phyloP scores from a whole-genome alignment of 30 jellyfish, hydroid and myxozoan genomes.

The Rhopilema esculentum region DNA sequence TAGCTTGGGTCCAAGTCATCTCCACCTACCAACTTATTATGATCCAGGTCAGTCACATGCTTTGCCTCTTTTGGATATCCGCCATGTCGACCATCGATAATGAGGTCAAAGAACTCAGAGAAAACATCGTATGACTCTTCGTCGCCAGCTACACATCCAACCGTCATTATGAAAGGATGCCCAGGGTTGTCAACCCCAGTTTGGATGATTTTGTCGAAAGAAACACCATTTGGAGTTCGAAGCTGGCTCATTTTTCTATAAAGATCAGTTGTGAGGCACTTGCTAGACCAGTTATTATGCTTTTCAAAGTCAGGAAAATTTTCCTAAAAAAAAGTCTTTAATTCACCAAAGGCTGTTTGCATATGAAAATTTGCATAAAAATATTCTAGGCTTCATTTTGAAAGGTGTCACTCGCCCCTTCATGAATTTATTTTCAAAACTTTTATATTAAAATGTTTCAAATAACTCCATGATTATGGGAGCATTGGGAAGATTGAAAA shows the following conservation, averaged over 20 bases:
- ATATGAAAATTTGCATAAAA: too few relatives aligned
- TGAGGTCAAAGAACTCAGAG: constrained; percentile 74
- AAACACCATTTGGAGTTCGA: constrained; percentile 66
- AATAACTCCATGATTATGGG: too few relatives aligned
- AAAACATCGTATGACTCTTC: constrained; percentile 78
- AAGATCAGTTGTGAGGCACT: constrained; percentile 64
- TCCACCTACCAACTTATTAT: constrained; percentile 70
- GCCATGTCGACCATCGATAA: constrained; percentile 77
- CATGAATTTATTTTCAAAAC: too few relatives aligned
- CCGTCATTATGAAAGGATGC: constrained; percentile 93
- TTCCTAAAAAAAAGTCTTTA: constrained; percentile 20
- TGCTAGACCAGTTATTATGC: constrained; percentile 90
- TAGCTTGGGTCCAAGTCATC: constrained; percentile 70
- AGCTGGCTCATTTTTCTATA: constrained; percentile 53
- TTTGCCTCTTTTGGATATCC: constrained; percentile 78
- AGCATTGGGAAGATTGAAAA: too few relatives aligned
- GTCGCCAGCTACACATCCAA: constrained; percentile 95
- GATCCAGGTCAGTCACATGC: constrained; percentile 83
- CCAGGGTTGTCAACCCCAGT: constrained; percentile 99
- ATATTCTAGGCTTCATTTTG: too few relatives aligned
- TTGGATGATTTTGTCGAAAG: constrained; percentile 79
- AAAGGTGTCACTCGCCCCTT: too few relatives aligned
- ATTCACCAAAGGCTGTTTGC: too few relatives aligned
- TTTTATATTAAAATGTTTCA: too few relatives aligned
- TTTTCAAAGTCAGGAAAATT: constrained; percentile 74